These are phyloP conservation scores for Boleophthalmus pectinirostris DNA, from an alignment of 2,113 vertebrate species.

Conservation along the genomic window DNA sequence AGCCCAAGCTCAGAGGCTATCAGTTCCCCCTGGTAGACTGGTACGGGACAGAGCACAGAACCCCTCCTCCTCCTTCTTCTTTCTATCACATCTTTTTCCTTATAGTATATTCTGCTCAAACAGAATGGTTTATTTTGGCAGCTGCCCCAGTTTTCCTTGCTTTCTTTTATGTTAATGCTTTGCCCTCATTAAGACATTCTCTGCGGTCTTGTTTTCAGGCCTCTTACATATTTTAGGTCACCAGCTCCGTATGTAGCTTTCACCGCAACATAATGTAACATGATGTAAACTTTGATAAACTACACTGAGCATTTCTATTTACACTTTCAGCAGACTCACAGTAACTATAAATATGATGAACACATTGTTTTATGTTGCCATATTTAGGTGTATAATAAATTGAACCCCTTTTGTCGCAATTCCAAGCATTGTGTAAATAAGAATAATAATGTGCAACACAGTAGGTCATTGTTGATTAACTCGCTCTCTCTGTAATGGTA, in stretches of 20 bases:
- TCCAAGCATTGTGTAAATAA: no score
- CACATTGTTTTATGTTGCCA: background rate
- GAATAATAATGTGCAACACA: no score
- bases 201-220: background rate
- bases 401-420: background rate
- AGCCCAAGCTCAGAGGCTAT: slow-evolving; percentile 63
- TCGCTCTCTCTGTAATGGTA: background rate
- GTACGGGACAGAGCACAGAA: slow-evolving; percentile 15
- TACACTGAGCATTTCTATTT: background rate
- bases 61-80: slow-evolving; percentile 10
- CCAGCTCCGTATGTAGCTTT: background rate
- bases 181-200: slow-evolving; percentile 10
- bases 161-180: slow-evolving; percentile 20
- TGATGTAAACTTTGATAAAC: background rate
- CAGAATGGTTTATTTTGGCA: slow-evolving; percentile 14
- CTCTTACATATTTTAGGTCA: slow-evolving; percentile 7
- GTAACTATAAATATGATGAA: background rate
- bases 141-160: slow-evolving; percentile 16
- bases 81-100: slow-evolving; percentile 22
- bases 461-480: background rate
- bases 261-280: background rate
- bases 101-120: slow-evolving; percentile 19
- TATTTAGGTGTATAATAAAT: background rate
- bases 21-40: slow-evolving; percentile 55
- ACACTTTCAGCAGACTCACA: background rate